Base-by-base conservation (phyloP, 2,888 invertebrate species). In the Cheilosia vernalis region DNA sequence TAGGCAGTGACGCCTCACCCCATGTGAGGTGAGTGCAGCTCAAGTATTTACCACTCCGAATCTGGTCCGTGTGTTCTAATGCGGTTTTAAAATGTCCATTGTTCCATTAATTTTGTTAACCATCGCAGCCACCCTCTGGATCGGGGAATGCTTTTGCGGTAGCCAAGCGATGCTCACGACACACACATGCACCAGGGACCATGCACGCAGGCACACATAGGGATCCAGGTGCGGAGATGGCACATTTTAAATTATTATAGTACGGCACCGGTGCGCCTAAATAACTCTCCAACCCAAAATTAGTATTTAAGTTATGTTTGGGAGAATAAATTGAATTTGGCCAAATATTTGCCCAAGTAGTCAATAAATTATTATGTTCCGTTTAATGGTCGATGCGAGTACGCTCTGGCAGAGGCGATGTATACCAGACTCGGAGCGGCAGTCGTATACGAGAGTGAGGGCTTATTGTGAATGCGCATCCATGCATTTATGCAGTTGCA, bases 241-340 rank as follows among this genome's bases (percentile, higher is more conserved):
- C 1, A 64, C 67, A 44, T 61, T 85, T 74, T 60, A 70, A 84
- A 80, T 70, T 72, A 80, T 80, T 76, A 47, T 72, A 27, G 63
- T 24, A 47, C n/a, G n/a, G n/a, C n/a, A n/a, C n/a, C n/a, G 30
- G 72, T 74, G 64, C 27, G 47, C 30, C 61, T 70, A 67, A 76
- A 66, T 49, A 80, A 72, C 80, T 60, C 80, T 60, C 60, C 61
- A 77, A 76, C 76, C 76, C 85, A 49, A 85, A 81, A 85, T 85
- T 81, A 77, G 85, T 85, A 85, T 85, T 80, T 85, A 85, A 85
- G 76, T 85, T 81, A 80, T 85, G 77, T 73, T 85, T 80, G 27
- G 33, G 80, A 42, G 76, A 77, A 76, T 67, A 85, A 85, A 80
- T 85, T 70, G 80, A 80, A 72, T 76, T 79, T 76, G 60, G 58